Evolutionary conservation across 2,888 invertebrate genomes (phyloP).

Genomic region (Plusia festucae): DNA sequence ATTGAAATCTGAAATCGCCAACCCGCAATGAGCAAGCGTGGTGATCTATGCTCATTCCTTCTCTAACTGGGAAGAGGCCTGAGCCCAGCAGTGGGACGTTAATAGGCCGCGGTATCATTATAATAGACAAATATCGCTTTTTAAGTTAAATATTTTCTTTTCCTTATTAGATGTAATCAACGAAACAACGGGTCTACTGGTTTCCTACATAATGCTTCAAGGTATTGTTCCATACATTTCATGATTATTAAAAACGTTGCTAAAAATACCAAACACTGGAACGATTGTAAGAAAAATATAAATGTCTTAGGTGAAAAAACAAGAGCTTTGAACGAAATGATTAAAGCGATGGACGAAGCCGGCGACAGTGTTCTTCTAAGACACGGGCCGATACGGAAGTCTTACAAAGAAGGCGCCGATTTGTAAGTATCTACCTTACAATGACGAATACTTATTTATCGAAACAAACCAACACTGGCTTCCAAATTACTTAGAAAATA

Average conservation of each 20-base stretch:
- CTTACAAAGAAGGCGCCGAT: constrained; percentile 73
- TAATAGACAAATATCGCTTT: no score
- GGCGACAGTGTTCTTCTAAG: constrained; percentile 73
- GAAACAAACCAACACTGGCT: no score
- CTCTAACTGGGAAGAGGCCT: no score
- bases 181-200: constrained; percentile 67
- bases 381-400: constrained; percentile 77
- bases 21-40: no score
- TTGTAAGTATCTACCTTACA: no score
- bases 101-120: no score
- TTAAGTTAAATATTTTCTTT: no score
- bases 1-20: no score
- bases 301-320: constrained; percentile 72
- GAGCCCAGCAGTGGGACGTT: no score
- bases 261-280: neutral
- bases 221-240: constrained; percentile 61
- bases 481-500: no score
- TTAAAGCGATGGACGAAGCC: constrained; percentile 68
- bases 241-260: neutral
- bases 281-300: neutral
- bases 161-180: constrained; percentile 73
- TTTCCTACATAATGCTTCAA: constrained; percentile 74
- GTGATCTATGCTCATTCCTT: no score
- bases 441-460: no score
- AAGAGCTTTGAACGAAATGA: constrained; percentile 70